These are phyloP conservation scores for Cremastinae sp. DNA, from an alignment of 2,888 invertebrate species.

Conservation along the genomic window DNA sequence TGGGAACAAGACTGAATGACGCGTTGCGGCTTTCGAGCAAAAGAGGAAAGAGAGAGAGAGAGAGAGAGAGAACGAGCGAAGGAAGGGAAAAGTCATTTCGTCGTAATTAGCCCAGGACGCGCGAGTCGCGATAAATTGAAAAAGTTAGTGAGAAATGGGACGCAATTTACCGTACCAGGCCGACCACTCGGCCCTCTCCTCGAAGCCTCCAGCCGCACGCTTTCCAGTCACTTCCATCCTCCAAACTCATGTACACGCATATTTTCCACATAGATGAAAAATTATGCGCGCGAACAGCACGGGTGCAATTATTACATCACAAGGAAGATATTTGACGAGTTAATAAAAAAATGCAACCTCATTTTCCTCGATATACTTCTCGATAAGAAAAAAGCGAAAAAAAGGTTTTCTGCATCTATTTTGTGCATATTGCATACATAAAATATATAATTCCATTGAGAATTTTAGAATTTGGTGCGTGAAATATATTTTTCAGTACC, in stretches of 20 bases:
- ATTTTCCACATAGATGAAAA: not conserved
- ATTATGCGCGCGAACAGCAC: not conserved
- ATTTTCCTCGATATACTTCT: no score
- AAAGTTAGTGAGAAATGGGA: conserved; percentile 78
- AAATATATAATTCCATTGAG: no score
- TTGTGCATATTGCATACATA: no score
- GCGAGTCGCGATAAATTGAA: conserved; percentile 77
- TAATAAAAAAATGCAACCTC: no score
- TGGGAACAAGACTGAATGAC: conserved; percentile 50
- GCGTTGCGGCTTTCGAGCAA: conserved; percentile 54
- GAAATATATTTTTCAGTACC: no score
- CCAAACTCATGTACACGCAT: conserved; percentile 13
- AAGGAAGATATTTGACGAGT: no score
- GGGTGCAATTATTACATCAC: no score
- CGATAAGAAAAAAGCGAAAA: no score
- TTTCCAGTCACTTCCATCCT: conserved; percentile 55
- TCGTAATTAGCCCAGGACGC: conserved; percentile 74
- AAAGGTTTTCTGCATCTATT: no score
- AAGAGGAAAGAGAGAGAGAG: not conserved
- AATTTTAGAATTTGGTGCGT: no score
- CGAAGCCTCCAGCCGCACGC: conserved; percentile 32
- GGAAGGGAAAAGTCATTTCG: conserved; percentile 75
- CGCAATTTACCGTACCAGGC: conserved; percentile 73
- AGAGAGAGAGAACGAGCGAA: conserved; percentile 2
- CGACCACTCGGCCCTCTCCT: conserved; percentile 56